Percentiles rank a stretch among this genome's conserved stretches.
Conservation (phyloP, 2,797 vertebrate species). For the Channa striata region DNA sequence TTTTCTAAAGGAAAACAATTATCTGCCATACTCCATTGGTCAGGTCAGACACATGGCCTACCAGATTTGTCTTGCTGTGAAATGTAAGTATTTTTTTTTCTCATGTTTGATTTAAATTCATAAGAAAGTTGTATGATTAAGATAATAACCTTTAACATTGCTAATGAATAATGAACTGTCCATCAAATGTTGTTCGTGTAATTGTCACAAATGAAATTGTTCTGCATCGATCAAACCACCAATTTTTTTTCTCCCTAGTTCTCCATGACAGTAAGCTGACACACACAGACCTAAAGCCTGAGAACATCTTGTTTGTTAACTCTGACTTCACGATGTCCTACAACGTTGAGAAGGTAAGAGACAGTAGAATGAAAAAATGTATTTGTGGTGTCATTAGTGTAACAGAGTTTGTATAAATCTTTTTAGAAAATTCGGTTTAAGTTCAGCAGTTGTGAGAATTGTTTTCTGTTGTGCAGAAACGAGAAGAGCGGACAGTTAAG, state of each 20-base stretch:
- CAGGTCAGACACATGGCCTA: conserved; percentile 98
- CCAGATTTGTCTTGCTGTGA: conserved; percentile 96
- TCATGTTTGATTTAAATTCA: not conserved
- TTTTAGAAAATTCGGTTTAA: not conserved
- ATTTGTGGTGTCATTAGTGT: not conserved
- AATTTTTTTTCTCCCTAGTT: conserved; percentile 79
- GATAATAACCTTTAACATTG: not conserved
- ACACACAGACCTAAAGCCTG: conserved; percentile 98
- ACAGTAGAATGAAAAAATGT: not conserved
- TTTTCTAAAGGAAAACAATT: conserved; percentile 99
- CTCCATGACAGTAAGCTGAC: conserved; percentile 98
- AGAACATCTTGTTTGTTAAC: conserved; percentile 98
- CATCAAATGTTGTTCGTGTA: not conserved
- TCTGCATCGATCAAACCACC: too few relatives aligned
- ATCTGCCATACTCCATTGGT: conserved; percentile 95
- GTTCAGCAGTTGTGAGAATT: not conserved
- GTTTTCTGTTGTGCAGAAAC: conserved; percentile 84
- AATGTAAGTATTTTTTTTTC: conserved; percentile 88
- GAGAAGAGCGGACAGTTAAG: conserved; percentile 95
- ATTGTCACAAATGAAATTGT: not conserved
- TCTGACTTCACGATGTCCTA: conserved; percentile 96
- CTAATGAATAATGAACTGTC: not conserved
- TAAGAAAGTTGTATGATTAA: not conserved
- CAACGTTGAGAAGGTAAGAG: conserved; percentile 95
- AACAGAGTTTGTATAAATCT: not conserved